Evolutionary conservation across 1,140 invertebrate genomes (phyloP), one percentile per base, ranked within the genome.

Genomic region (Batillaria attramentaria): DNA sequence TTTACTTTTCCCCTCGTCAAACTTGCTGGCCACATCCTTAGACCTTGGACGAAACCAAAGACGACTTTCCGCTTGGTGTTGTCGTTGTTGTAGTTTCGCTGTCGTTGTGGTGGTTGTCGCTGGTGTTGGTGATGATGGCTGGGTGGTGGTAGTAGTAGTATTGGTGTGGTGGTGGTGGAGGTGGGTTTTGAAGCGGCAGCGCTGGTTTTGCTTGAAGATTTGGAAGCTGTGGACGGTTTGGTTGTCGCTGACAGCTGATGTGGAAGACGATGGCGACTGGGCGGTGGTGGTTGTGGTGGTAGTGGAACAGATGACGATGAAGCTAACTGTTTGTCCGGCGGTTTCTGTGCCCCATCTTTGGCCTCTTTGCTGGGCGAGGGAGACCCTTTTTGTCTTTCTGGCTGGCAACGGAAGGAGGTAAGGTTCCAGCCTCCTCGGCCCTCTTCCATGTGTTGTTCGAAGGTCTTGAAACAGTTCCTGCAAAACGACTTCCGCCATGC

Each of bases 381-480:
- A n/a, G n/a, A n/a, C n/a, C n/a, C n/a, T n/a, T n/a, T n/a, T n/a
- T n/a, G n/a, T n/a, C n/a, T n/a, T n/a, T n/a, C n/a, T n/a, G n/a
- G n/a, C n/a, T n/a, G n/a, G n/a, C n/a, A n/a, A n/a, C n/a, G n/a
- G n/a, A n/a, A n/a, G n/a, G n/a, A n/a, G n/a, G 2, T 13, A 8
- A 5, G 62, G 28, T 54, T 54, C 42, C 24, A 1, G 6, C 70
- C 28, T 2, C 8, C 6, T 42, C 13, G 31, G 35, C 33, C 24
- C 41, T 82, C 78, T 13, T 66, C 73, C 0, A 54, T 69, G 54
- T 89, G 88, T 78, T 86, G 83, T 10, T 87, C 84, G 39, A 84
- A 78, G n/a, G 83, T 50, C 73, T 88, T 85, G 73, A 91, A 91
- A 78, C 90, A 91, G 79, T 90, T 90, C 78, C 84, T 86, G 83